Evolutionary conservation across 2,113 vertebrate genomes (phyloP).

Genomic region (Apeltes quadracus): DNA sequence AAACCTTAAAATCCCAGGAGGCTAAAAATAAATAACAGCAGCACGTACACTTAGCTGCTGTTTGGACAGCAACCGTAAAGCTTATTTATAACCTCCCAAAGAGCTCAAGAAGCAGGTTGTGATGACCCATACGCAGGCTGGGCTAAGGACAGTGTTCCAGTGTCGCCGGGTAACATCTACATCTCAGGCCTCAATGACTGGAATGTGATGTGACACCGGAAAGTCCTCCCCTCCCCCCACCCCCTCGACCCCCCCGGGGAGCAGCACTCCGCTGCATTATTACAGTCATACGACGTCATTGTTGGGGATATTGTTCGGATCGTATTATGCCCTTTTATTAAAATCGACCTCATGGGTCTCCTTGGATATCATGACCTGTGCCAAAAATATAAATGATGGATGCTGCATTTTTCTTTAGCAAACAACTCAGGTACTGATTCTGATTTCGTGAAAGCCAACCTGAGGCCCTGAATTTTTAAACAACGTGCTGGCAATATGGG

Average conservation of each 20-base stretch:
- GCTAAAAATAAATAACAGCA: neutral
- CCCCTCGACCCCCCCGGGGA: neutral
- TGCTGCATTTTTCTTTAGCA: neutral
- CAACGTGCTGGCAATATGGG: neutral
- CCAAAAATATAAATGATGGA: neutral
- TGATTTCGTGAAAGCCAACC: neutral
- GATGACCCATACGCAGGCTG: neutral
- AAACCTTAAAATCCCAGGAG: neutral
- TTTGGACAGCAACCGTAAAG: neutral
- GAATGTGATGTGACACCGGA: constrained; percentile 24
- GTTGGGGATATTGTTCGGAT: neutral
- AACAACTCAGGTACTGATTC: neutral
- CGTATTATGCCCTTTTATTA: neutral
- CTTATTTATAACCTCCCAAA: constrained; percentile 30
- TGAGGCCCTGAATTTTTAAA: neutral
- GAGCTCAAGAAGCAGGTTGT: neutral
- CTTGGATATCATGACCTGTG: neutral
- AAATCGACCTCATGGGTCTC: constrained; percentile 1
- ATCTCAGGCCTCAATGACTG: constrained; percentile 25
- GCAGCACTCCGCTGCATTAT: constrained; percentile 26
- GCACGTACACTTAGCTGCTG: neutral
- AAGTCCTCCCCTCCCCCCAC: neutral
- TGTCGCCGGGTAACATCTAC: constrained; percentile 39
- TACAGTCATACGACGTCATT: constrained; percentile 1
- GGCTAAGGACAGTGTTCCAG: constrained; percentile 21